Percentiles rank a stretch among this genome's conserved stretches.
These are phyloP conservation scores for Rhegmatorhina hoffmannsi DNA, from an alignment of 2,113 vertebrate species.

Conservation along the genomic window DNA sequence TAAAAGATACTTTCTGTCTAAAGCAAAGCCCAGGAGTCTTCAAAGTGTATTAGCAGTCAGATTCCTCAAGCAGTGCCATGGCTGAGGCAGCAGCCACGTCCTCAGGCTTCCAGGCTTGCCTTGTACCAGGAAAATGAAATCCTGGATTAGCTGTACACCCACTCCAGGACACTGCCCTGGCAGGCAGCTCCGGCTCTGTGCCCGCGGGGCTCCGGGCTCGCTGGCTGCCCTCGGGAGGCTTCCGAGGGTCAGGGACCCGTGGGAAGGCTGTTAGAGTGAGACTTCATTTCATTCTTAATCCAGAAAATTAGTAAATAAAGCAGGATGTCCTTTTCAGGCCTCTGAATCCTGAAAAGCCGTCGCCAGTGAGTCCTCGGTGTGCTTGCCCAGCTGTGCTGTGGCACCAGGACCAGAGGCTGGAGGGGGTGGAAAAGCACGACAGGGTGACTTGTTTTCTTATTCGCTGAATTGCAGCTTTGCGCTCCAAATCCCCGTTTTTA, in stretches of 20 bases:
- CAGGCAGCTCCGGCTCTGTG: neutral
- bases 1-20: neutral
- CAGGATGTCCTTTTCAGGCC: neutral
- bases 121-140: neutral
- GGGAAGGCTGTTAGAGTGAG: neutral
- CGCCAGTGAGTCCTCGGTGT: neutral
- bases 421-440: neutral
- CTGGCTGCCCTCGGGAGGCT: neutral
- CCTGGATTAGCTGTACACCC: neutral
- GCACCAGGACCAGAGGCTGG: neutral
- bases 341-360: neutral
- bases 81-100: neutral
- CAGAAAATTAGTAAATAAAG: neutral
- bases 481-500: neutral
- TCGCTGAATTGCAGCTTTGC: constrained; percentile 34
- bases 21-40: neutral
- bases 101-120: neutral
- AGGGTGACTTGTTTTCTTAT: neutral
- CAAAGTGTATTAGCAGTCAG: neutral
- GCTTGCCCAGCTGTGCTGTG: neutral
- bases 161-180: neutral
- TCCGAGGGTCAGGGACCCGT: neutral
- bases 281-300: neutral
- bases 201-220: accelerated
- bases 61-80: neutral